Base-by-base conservation (phyloP, 2,113 vertebrate species). In the Copsychus sechellarum region DNA sequence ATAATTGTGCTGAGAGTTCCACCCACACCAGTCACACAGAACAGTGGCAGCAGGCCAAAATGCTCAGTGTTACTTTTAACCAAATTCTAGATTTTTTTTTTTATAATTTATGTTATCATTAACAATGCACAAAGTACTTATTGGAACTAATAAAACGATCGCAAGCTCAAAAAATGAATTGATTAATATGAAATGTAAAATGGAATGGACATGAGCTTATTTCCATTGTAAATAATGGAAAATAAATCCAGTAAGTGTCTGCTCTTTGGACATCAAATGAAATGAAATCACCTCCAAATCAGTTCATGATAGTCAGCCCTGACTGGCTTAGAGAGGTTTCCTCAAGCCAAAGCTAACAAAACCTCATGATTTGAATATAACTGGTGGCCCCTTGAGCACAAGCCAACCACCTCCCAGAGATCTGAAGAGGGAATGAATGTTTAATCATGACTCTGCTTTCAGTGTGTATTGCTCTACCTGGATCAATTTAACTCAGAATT, bases 121-220 rank as follows among this genome's bases (percentile, higher is more conserved):
- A 95, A 88, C 47, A 81, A 90, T 92, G 91, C 72, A 92, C 81
- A 60, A 94, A 81, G 43, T 74, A 60, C 40, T 90, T 94, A 90
- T 81, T 95, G 79, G 86, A 94, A 92, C 64, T 90, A 93, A 96
- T 95, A 93, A 90, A 92, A 86, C 83, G 51, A 95, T 93, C 86
- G 67, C 92, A 81, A 83, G 92, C 67, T 94, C n/a, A 14, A 96
- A 86, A 94, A 93, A 90, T 60, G 22, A 83, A 90, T 66, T 92
- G 62, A 93, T 88, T 81, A 95, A 92, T 78, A 60, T 15, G 47
- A 95, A 86, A 93, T 78, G 23, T 53, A 77, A 90, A 92, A 95
- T 36, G 67, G 87, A 96, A 96, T 95, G 62, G 60, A 42, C 71
- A 95, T 90, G 67, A 94, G 51, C 51, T 93, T 47, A 88, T 94